phyloP scores from a whole-genome alignment of 1,140 invertebrate genomes.

The Drosophila ananassae region DNA sequence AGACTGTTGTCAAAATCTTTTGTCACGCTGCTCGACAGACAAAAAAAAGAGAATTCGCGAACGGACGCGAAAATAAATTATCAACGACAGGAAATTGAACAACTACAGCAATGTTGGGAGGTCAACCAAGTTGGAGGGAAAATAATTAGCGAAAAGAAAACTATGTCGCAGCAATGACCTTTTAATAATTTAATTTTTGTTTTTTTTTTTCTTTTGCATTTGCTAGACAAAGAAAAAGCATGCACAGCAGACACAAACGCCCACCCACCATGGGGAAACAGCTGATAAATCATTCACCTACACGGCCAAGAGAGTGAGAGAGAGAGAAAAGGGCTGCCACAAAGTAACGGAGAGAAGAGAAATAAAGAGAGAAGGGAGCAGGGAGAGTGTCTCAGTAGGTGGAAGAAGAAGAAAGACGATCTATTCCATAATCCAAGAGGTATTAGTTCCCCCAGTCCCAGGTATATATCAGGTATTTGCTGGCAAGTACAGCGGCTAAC shows the following conservation, averaged over 20 bases:
- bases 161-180: constrained; percentile 26
- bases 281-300: constrained; percentile 64
- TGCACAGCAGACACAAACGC: constrained; percentile 20
- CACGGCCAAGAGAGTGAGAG: background rate
- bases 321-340: constrained; percentile 28
- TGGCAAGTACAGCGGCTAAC: constrained; percentile 8
- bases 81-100: constrained; percentile 13
- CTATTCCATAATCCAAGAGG: constrained; percentile 14
- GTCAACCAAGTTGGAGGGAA: constrained; percentile 9
- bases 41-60: constrained; percentile 53
- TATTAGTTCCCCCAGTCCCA: constrained; percentile 8
- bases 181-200: constrained; percentile 13
- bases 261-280: constrained; percentile 45
- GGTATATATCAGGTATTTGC: background rate
- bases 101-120: constrained; percentile 7
- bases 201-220: background rate
- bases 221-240: constrained; percentile 68
- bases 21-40: constrained; percentile 41
- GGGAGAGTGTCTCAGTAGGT: constrained; percentile 16
- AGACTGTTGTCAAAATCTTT: constrained; percentile 38
- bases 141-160: background rate
- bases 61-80: constrained; percentile 37
- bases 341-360: background rate
- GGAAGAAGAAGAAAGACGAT: constrained; percentile 1
- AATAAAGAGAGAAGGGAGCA: background rate